Evolutionary conservation across 2,888 invertebrate species (phyloP).

Genomic region (Ochlodes sylvanus): DNA sequence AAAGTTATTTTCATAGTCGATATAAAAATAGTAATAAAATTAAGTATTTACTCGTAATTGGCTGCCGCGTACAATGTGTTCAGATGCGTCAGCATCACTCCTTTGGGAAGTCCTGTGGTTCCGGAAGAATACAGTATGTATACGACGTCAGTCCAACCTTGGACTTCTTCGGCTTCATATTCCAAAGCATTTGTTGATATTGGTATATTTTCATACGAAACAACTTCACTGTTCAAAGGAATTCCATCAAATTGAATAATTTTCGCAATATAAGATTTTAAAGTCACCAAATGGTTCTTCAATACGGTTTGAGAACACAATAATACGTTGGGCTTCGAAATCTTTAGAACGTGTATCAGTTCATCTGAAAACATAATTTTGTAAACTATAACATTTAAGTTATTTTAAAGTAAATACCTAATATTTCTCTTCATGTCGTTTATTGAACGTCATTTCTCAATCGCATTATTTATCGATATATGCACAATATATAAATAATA

Average conservation of each 20-base stretch:
- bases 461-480: no score
- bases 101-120: slow-evolving; percentile 92
- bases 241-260: slow-evolving; percentile 87
- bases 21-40: neutral
- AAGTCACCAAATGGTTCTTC: slow-evolving; percentile 50
- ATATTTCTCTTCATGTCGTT: no score
- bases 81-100: slow-evolving; percentile 88
- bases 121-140: slow-evolving; percentile 86
- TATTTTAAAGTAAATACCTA: no score
- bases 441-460: no score
- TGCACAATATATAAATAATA: no score
- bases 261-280: slow-evolving; percentile 70
- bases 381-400: neutral
- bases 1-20: no score
- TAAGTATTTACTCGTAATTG: slow-evolving; percentile 71
- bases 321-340: slow-evolving; percentile 88
- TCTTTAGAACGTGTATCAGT: slow-evolving; percentile 86
- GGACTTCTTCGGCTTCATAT: slow-evolving; percentile 45
- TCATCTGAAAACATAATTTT: slow-evolving; percentile 76
- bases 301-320: slow-evolving; percentile 82
- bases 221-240: slow-evolving; percentile 44
- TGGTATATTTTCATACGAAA: slow-evolving; percentile 71
- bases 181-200: slow-evolving; percentile 51
- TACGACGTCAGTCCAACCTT: slow-evolving; percentile 46
- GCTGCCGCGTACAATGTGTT: slow-evolving; percentile 74